Evolutionary conservation across 2,797 vertebrate species (phyloP).

Genomic region (Agapornis canus): DNA sequence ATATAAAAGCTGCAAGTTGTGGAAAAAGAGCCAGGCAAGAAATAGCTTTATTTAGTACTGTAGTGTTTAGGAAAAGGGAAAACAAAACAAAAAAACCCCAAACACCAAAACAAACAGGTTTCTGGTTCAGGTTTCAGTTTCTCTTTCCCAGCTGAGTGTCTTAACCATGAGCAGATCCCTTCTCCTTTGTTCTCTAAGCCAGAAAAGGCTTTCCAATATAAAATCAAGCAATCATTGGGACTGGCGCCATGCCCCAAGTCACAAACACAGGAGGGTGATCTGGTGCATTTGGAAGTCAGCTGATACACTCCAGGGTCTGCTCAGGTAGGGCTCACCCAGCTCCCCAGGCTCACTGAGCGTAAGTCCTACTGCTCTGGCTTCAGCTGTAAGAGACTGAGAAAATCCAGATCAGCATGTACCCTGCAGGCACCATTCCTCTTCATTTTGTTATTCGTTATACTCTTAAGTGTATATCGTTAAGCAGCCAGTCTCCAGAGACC

Average conservation of each 20-base stretch:
- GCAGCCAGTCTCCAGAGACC: constrained; percentile 23
- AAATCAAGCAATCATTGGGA: not conserved
- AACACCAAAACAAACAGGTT: not conserved
- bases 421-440: constrained; percentile 4
- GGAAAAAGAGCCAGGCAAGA: not conserved
- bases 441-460: constrained; percentile 23
- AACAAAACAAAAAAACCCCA: not conserved
- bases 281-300: not conserved
- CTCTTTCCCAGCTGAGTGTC: not conserved
- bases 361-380: not conserved
- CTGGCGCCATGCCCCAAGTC: not conserved
- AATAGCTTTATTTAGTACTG: not conserved
- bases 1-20: not conserved
- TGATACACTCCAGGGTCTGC: not conserved
- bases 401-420: not conserved
- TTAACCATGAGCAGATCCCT: not conserved
- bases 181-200: not conserved
- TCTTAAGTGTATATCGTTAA: constrained; percentile 35
- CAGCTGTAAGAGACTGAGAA: not conserved
- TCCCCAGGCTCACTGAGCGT: not conserved
- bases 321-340: not conserved
- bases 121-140: not conserved
- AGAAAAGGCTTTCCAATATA: not conserved
- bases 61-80: not conserved
- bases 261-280: not conserved